Evolutionary conservation across 2,797 vertebrate genomes (phyloP).

Genomic region (Characodon lateralis): DNA sequence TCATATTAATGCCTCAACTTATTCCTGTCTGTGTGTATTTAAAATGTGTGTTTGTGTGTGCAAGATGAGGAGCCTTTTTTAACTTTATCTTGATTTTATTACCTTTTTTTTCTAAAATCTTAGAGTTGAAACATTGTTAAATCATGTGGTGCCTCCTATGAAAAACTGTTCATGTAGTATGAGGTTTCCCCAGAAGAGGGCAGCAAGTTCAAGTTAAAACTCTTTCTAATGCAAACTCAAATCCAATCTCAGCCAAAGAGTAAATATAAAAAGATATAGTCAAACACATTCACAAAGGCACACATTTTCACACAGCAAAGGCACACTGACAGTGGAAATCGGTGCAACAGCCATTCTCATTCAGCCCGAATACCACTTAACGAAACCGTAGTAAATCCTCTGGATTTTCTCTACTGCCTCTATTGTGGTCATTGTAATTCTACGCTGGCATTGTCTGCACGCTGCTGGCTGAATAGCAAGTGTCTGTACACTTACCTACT

Average conservation of each 20-base stretch:
- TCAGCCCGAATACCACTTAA: conserved; percentile 55
- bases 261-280: conserved; percentile 45
- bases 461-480: conserved; percentile 56
- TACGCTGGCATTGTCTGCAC: conserved; percentile 30
- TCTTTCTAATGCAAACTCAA: conserved; percentile 25
- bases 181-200: conserved; percentile 59
- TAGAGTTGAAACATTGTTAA: background rate
- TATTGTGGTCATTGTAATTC: conserved; percentile 73
- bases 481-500: conserved; percentile 58
- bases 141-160: background rate
- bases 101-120: background rate
- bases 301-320: conserved; percentile 16
- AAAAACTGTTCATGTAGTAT: background rate
- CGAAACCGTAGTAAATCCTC: conserved; percentile 61
- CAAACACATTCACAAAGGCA: conserved; percentile 16
- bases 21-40: background rate
- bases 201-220: conserved; percentile 33
- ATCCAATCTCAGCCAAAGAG: conserved; percentile 32
- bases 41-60: background rate
- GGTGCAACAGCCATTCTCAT: conserved; percentile 45
- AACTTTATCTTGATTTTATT: background rate
- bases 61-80: background rate
- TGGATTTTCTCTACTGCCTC: conserved; percentile 59
- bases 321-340: conserved; percentile 38
- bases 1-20: background rate